Percentiles rank a stretch among this genome's conserved stretches.
These are phyloP conservation scores for Alauda arvensis DNA, from an alignment of 2,797 vertebrate genomes.

Conservation along the genomic window DNA sequence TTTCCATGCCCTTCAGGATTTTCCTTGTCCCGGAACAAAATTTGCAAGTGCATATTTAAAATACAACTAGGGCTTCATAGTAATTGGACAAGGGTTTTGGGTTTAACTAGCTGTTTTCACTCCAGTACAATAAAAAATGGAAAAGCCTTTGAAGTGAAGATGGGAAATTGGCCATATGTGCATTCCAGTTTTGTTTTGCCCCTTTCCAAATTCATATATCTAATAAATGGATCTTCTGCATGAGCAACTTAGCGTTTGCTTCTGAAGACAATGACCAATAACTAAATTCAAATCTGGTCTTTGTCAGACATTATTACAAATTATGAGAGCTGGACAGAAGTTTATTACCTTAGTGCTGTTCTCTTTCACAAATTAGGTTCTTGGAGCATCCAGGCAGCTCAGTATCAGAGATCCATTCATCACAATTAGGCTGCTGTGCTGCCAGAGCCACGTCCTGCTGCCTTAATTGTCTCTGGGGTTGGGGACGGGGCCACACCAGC, in stretches of 20 bases:
- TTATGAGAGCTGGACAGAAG: slow-evolving; percentile 33
- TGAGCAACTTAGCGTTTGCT: slow-evolving; percentile 37
- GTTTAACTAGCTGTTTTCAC: background rate
- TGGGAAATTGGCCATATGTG: background rate
- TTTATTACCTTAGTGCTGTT: slow-evolving; percentile 33
- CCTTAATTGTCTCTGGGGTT: background rate
- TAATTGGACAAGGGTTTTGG: background rate
- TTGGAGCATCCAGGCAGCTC: slow-evolving; percentile 17
- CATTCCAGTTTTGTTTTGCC: background rate
- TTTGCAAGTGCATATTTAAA: background rate
- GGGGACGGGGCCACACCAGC: background rate
- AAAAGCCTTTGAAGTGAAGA: background rate
- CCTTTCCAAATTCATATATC: slow-evolving; percentile 38
- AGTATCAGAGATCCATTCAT: background rate
- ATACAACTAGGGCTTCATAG: background rate
- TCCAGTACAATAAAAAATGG: background rate
- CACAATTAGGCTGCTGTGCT: slow-evolving; percentile 38
- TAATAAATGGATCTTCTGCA: slow-evolving; percentile 42
- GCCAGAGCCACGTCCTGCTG: background rate
- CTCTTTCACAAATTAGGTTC: slow-evolving; percentile 45
- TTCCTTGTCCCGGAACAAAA: background rate
- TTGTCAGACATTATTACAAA: slow-evolving; percentile 52
- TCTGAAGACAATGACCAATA: slow-evolving; percentile 37
- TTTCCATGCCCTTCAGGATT: slow-evolving; percentile 1
- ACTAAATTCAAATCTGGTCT: slow-evolving; percentile 43